Conservation (phyloP, 1,140 invertebrate genomes). For the Armadillidium nasatum region DNA sequence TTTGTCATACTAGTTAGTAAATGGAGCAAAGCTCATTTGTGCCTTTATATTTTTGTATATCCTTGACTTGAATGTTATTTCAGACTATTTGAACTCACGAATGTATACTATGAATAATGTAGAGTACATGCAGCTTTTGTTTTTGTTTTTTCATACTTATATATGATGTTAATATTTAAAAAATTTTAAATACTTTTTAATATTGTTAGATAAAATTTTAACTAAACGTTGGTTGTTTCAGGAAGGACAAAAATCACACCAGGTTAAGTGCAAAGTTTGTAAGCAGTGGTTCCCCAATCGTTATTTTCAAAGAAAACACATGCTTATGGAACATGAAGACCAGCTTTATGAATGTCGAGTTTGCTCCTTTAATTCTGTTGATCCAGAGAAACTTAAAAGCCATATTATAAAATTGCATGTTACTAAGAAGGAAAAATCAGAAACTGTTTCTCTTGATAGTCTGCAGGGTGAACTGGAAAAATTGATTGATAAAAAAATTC, state of each 20-base stretch:
- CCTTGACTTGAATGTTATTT: no score
- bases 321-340: conserved; percentile 43
- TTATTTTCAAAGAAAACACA: conserved; percentile 40
- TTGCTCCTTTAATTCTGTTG: conserved; percentile 39
- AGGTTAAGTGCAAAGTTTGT: conserved; percentile 41
- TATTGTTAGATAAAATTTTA: background rate
- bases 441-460: conserved; percentile 32
- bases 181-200: no score
- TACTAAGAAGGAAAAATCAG: conserved; percentile 38
- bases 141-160: no score
- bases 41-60: no score
- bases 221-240: background rate
- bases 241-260: conserved; percentile 16
- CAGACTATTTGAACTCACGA: no score
- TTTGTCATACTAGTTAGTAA: no score
- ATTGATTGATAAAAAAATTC: conserved; percentile 38
- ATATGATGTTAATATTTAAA: no score
- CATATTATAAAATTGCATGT: conserved; percentile 44
- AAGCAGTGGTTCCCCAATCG: conserved; percentile 38
- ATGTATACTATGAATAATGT: no score
- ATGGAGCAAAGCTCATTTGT: no score
- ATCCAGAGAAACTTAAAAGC: conserved; percentile 43
- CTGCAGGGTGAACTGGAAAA: conserved; percentile 37
- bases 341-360: conserved; percentile 43
- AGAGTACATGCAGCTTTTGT: no score